Percentiles rank a stretch among this genome's conserved stretches.
Conservation (phyloP, 2,888 invertebrate genomes). For the Hartigia nigra region DNA sequence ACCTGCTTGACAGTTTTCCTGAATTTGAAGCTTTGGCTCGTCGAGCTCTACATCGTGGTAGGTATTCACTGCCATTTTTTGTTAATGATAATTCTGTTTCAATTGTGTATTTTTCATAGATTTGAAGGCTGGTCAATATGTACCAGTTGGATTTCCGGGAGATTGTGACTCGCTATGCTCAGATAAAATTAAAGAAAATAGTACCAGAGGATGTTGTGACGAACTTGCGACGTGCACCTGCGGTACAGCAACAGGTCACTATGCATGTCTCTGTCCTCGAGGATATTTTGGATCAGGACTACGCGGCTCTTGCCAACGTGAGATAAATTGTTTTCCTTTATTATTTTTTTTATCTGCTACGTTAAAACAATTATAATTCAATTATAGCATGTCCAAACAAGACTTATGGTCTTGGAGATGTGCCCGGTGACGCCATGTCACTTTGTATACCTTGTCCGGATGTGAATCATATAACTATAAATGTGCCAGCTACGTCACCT, state of each 20-base stretch:
- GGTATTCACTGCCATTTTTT: slow-evolving; percentile 27
- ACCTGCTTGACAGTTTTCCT: slow-evolving; percentile 74
- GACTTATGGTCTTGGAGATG: slow-evolving; percentile 68
- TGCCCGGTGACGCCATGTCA: slow-evolving; percentile 70
- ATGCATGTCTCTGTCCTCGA: slow-evolving; percentile 74
- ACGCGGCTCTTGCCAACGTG: slow-evolving; percentile 71
- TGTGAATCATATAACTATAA: slow-evolving; percentile 71
- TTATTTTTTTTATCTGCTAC: slow-evolving; percentile 6
- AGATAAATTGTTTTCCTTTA: slow-evolving; percentile 40
- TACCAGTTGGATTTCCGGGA: slow-evolving; percentile 65
- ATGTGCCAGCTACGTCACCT: slow-evolving; percentile 69
- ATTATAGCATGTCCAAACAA: slow-evolving; percentile 74
- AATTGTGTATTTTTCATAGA: slow-evolving; percentile 63
- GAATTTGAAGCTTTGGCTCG: slow-evolving; percentile 78
- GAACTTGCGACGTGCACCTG: slow-evolving; percentile 73
- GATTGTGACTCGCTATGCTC: slow-evolving; percentile 71
- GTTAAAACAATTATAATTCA: slow-evolving; percentile 18
- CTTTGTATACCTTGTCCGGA: slow-evolving; percentile 72
- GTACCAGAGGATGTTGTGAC: slow-evolving; percentile 70
- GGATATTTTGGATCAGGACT: slow-evolving; percentile 77
- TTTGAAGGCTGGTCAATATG: slow-evolving; percentile 72
- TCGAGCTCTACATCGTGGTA: slow-evolving; percentile 76
- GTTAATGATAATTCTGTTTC: not conserved
- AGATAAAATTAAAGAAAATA: slow-evolving; percentile 24
- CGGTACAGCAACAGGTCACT: slow-evolving; percentile 76